Evolutionary conservation across 2,113 vertebrate genomes (phyloP).

Genomic region (Amazona guildingii): DNA sequence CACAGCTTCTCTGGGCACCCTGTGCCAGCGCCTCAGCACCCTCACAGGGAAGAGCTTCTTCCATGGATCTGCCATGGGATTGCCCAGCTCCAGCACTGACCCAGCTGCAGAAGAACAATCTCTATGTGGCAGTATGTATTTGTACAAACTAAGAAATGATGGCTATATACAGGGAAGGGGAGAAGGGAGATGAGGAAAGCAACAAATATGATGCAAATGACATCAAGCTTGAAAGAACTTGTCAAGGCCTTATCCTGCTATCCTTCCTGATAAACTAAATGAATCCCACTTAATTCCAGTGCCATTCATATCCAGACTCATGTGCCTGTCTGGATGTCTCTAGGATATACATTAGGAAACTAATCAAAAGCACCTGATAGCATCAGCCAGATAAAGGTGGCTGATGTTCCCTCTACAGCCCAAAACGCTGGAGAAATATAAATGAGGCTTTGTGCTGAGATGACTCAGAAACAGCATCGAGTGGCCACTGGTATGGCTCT

Average conservation of each 20-base stretch:
- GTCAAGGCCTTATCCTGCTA: not conserved
- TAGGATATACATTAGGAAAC: not conserved
- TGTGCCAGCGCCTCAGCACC: not conserved
- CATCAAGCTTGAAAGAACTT: constrained; percentile 24
- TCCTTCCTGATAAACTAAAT: not conserved
- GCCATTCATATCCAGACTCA: not conserved
- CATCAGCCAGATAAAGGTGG: constrained; percentile 18
- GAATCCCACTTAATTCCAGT: not conserved
- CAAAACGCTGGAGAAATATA: constrained; percentile 6
- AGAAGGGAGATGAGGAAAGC: not conserved
- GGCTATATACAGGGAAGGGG: not conserved
- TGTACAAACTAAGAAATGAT: not conserved
- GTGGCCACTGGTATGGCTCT: constrained; percentile 31
- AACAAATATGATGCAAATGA: not conserved
- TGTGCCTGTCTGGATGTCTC: not conserved
- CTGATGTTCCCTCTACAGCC: not conserved
- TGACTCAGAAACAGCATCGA: constrained; percentile 54
- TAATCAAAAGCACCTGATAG: not conserved
- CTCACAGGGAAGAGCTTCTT: not conserved
- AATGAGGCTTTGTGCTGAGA: constrained; percentile 19
- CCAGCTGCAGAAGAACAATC: not conserved
- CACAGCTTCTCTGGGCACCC: not conserved
- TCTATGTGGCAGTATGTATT: not conserved
- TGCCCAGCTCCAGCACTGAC: not conserved
- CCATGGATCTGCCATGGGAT: not conserved